Percentiles rank a stretch among this genome's conserved stretches.
Evolutionary conservation across 2,888 invertebrate species (phyloP).

Genomic region (Trachelus troglodyta): DNA sequence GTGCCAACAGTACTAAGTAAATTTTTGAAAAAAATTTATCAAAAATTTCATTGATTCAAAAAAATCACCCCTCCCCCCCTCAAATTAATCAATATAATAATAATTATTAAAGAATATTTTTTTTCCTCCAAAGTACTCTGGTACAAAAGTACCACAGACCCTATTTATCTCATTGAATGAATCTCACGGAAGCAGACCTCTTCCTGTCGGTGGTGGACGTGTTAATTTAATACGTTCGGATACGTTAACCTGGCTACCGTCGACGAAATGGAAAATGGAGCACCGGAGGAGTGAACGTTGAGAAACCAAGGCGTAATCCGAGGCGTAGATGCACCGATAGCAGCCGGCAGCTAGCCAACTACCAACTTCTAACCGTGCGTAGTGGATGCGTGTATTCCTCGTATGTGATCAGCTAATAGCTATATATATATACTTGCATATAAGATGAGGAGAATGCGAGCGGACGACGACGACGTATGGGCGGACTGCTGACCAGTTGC

Average conservation of each 20-base stretch:
- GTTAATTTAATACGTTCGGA: constrained; percentile 33
- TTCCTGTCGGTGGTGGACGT: constrained; percentile 35
- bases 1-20: background rate
- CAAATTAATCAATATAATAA: too few species aligned
- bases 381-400: constrained; percentile 12
- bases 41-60: background rate
- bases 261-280: constrained; percentile 42
- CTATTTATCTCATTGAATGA: background rate
- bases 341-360: constrained; percentile 32
- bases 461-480: constrained; percentile 43
- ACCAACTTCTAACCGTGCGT: constrained; percentile 27
- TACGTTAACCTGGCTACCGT: constrained; percentile 9
- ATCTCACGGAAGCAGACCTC: constrained; percentile 17
- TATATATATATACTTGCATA: background rate
- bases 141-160: background rate
- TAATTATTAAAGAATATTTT: background rate
- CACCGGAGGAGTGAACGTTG: constrained; percentile 34
- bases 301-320: constrained; percentile 49
- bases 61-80: background rate
- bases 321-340: constrained; percentile 57
- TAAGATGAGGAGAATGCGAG: constrained; percentile 44
- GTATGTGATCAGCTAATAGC: constrained; percentile 11
- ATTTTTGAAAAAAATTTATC: too few species aligned
- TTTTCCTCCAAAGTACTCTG: background rate
- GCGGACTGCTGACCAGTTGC: constrained; percentile 37